Evolutionary conservation across 2,113 vertebrate species (phyloP), one percentile per base, ranked within the genome.

Genomic region (Coregonus clupeaformis): DNA sequence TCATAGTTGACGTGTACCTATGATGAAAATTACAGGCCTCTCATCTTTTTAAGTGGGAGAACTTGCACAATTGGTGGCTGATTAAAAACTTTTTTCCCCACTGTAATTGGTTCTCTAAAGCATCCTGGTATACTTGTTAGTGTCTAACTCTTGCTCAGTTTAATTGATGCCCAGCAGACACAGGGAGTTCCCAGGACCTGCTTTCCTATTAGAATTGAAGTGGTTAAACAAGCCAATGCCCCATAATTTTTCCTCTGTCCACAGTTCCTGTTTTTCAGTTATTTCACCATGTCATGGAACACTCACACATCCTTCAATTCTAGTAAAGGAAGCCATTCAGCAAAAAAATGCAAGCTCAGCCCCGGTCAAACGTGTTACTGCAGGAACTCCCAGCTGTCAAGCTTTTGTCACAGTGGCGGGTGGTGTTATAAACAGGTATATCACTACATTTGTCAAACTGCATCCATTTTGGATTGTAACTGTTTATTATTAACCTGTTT

Each of bases 221-320:
- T 1, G 5, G 42, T 52, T 52, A 18, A 14, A 52, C 49, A 14
- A 52, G 16, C 11, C 36, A 42, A 42, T 12, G 36, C 9, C 36
- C 36, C 36, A 42, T 12, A 42, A 42, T 42, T 42, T 42, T 77
- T 77, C 42, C n/a, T 81, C 71, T 67, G 24, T 77, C 76, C 82
- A 86, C 80, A 9, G 83, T 92, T 94, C 91, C 92, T 93, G 92
- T 92, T 92, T 91, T 92, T 87, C 80, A 68, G 71, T 69, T 82
- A 6, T 27, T 82, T 86, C 85, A 82, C 84, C 85, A 77, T 73
- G 76, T 69, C 68, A 69, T 77, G 87, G 85, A 88, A 86, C 80
- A 88, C 72, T 80, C 84, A 32, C 86, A 92, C 89, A 93, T 93
- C 92, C 92, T 92, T 88, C 86, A 74, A 92, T 93, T 94, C 91